Conservation (phyloP, 2,888 invertebrate genomes). For the Hoplodrina ambigua region DNA sequence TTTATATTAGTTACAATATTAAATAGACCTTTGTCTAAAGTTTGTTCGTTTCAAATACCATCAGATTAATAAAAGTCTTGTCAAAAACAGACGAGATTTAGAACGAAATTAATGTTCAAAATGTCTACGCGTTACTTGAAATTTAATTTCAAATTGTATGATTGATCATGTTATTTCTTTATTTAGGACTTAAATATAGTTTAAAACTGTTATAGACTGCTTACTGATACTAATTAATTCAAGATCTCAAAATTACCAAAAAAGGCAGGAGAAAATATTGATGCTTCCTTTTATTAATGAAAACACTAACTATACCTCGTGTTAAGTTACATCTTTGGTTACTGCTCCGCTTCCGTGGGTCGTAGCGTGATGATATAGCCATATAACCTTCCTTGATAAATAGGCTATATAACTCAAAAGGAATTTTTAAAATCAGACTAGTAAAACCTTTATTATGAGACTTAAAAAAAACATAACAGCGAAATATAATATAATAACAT, state of each 20-base stretch:
- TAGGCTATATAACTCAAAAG: too few relatives aligned
- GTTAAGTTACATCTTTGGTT: too few relatives aligned
- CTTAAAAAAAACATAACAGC: too few relatives aligned
- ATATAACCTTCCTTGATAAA: too few relatives aligned
- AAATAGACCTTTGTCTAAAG: conserved; percentile 7
- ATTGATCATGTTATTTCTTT: conserved; percentile 29
- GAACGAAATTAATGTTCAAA: conserved; percentile 43
- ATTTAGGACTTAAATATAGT: background rate
- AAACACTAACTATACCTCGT: too few relatives aligned
- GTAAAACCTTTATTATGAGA: too few relatives aligned
- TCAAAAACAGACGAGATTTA: conserved; percentile 45
- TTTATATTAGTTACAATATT: conserved; percentile 10
- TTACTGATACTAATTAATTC: background rate
- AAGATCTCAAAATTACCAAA: too few relatives aligned
- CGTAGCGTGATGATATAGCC: too few relatives aligned
- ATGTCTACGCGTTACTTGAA: conserved; percentile 31
- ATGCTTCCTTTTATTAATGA: background rate
- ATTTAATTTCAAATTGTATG: conserved; percentile 41
- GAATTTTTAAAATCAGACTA: too few relatives aligned
- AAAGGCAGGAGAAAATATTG: background rate
- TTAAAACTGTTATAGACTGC: background rate
- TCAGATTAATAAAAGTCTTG: conserved; percentile 43
- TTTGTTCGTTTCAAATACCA: conserved; percentile 30
- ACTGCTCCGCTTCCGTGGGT: too few relatives aligned
- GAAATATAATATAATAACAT: too few relatives aligned